These are phyloP conservation scores for Hyperoplus lanceolatus DNA, from an alignment of 2,797 vertebrate genomes.

Conservation along the genomic window DNA sequence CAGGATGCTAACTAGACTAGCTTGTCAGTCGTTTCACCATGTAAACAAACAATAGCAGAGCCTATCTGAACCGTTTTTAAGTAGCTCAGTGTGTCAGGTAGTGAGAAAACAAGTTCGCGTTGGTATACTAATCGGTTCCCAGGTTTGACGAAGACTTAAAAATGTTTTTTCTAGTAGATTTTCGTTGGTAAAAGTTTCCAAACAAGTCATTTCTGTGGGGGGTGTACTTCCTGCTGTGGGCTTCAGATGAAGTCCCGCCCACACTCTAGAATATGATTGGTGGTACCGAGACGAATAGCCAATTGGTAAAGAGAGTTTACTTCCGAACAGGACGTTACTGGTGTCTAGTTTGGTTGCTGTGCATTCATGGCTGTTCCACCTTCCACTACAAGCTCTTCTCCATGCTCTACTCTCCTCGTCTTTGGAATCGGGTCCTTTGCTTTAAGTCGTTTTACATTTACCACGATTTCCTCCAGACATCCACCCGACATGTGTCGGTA, in stretches of 20 bases:
- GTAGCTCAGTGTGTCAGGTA: accelerated
- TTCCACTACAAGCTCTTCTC: no score
- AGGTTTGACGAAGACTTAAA: accelerated
- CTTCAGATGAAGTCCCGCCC: slow-evolving; percentile 1
- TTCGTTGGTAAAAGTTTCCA: slow-evolving; percentile 59
- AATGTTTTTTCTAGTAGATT: background rate
- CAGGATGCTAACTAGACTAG: slow-evolving; percentile 57
- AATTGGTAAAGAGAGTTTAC: slow-evolving; percentile 15
- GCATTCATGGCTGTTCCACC: background rate
- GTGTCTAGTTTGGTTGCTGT: slow-evolving; percentile 45
- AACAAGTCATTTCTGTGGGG: slow-evolving; percentile 35
- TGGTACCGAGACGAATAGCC: background rate
- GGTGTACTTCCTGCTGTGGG: slow-evolving; percentile 52
- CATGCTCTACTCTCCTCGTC: no score
- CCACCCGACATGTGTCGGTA: background rate
- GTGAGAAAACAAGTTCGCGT: background rate
- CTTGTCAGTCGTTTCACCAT: slow-evolving; percentile 69
- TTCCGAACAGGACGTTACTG: accelerated
- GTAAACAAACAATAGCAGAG: slow-evolving; percentile 76
- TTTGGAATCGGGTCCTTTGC: no score
- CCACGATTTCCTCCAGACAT: slow-evolving; percentile 3
- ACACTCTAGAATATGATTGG: slow-evolving; percentile 63
- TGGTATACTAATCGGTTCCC: accelerated
- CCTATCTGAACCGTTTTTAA: no score
- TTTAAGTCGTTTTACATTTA: no score